A percentile compares a stretch with the other conserved stretches of the same genome.
These are phyloP conservation scores for Agapostemon virescens DNA, from an alignment of 2,888 invertebrate species.

Conservation along the genomic window DNA sequence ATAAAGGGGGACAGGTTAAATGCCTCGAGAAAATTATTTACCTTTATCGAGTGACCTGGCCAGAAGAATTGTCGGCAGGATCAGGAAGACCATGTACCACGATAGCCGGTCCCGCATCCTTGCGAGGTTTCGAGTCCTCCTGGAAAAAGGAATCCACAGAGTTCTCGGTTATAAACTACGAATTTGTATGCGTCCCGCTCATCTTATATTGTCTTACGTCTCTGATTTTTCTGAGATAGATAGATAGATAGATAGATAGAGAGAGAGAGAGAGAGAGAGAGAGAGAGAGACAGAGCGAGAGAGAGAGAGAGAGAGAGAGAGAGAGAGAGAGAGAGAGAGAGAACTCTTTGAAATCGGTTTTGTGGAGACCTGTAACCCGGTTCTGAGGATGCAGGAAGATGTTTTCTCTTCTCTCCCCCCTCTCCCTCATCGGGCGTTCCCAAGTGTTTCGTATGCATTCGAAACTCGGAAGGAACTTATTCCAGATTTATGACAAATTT, in stretches of 20 bases:
- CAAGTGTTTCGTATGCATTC: constrained; percentile 36
- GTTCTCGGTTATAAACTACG: constrained; percentile 31
- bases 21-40: constrained; percentile 65
- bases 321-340: background rate
- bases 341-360: constrained; percentile 13
- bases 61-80: constrained; percentile 79
- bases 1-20: constrained; percentile 38
- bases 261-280: background rate
- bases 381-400: background rate
- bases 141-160: constrained; percentile 58
- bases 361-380: constrained; percentile 8
- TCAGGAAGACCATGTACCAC: constrained; percentile 80
- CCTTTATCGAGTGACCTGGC: constrained; percentile 80
- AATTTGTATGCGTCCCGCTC: constrained; percentile 44
- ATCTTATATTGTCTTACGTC: constrained; percentile 11
- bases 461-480: constrained; percentile 28
- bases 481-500: constrained; percentile 45
- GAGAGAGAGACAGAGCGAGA: no score
- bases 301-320: no score
- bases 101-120: constrained; percentile 80
- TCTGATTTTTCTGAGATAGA: constrained; percentile 18
- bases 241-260: no score
- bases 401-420: background rate
- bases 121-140: constrained; percentile 73
- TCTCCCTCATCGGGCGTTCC: background rate